Conservation (phyloP, 2,888 invertebrate genomes). For the Parnassius orleans region DNA sequence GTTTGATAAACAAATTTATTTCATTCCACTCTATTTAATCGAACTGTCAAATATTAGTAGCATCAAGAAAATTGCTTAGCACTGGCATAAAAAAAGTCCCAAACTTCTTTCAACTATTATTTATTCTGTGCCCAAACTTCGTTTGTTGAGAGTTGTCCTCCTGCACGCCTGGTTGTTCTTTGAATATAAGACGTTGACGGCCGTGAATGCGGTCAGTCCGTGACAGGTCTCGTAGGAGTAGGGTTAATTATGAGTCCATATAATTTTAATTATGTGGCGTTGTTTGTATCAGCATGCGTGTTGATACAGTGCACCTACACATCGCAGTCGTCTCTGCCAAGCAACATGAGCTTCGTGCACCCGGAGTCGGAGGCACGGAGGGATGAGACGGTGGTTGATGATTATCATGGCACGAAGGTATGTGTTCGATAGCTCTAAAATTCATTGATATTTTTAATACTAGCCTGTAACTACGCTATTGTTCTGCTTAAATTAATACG, state of each 20-base stretch:
- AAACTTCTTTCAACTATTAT: too few species aligned
- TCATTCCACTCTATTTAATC: too few species aligned
- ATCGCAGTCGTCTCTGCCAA: conserved; percentile 44
- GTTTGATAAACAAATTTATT: too few species aligned
- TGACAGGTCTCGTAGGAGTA: conserved; percentile 35
- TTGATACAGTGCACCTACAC: conserved; percentile 69
- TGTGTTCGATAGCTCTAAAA: conserved; percentile 24
- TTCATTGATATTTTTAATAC: too few species aligned
- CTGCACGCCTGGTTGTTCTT: conserved; percentile 18
- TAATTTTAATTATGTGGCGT: conserved; percentile 34
- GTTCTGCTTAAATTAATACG: too few species aligned
- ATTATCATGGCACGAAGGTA: conserved; percentile 92
- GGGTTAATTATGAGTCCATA: conserved; percentile 31
- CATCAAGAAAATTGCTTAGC: too few species aligned
- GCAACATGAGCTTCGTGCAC: conserved; percentile 84
- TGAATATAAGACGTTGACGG: conserved; percentile 24
- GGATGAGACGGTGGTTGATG: conserved; percentile 89
- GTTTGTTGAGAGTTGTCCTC: conserved; percentile 17
- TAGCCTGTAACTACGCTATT: too few species aligned
- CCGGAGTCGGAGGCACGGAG: conserved; percentile 84
- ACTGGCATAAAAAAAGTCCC: too few species aligned
- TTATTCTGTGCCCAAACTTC: not conserved
- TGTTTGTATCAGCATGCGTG: conserved; percentile 52
- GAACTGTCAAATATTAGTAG: too few species aligned
- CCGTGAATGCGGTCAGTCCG: conserved; percentile 45